Percentiles rank a stretch among this genome's conserved stretches.
These are phyloP conservation scores for Pipistrellus pipistrellus DNA, from an alignment of 2,797 vertebrate genomes.

Conservation along the genomic window DNA sequence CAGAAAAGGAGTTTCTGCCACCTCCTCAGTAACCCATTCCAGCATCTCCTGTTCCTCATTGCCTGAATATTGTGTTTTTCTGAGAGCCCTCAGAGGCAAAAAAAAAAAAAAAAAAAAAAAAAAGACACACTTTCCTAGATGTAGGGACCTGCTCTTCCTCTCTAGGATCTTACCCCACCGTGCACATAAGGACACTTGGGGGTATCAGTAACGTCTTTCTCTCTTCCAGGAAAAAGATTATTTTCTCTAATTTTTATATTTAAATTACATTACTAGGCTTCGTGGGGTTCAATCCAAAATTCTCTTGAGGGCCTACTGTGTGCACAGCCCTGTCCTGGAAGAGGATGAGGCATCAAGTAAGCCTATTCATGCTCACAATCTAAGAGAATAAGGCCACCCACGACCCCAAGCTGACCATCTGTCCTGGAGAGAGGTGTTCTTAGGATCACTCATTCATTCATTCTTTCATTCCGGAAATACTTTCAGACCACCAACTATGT, in stretches of 20 bases:
- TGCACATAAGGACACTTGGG: background rate
- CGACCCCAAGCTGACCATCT: background rate
- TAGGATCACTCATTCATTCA: background rate
- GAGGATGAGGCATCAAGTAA: background rate
- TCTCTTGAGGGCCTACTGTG: background rate
- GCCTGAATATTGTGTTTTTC: constrained; percentile 64
- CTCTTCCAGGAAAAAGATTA: background rate
- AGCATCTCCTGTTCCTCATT: constrained; percentile 59
- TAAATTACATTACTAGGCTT: background rate
- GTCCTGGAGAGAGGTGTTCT: background rate
- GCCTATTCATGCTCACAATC: no score
- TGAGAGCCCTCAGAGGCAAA: background rate
- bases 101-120: background rate
- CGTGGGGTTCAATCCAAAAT: background rate
- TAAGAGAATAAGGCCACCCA: background rate
- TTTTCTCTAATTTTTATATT: constrained; percentile 35
- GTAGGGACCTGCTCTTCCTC: background rate
- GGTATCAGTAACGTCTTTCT: background rate
- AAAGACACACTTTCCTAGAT: background rate
- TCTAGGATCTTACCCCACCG: background rate
- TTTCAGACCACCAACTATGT: background rate
- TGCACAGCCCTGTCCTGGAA: background rate
- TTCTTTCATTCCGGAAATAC: background rate
- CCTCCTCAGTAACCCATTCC: constrained; percentile 77
- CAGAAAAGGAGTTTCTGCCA: constrained; percentile 79